Conservation (phyloP, 2,797 vertebrate genomes). For the Gallirallus australis region DNA sequence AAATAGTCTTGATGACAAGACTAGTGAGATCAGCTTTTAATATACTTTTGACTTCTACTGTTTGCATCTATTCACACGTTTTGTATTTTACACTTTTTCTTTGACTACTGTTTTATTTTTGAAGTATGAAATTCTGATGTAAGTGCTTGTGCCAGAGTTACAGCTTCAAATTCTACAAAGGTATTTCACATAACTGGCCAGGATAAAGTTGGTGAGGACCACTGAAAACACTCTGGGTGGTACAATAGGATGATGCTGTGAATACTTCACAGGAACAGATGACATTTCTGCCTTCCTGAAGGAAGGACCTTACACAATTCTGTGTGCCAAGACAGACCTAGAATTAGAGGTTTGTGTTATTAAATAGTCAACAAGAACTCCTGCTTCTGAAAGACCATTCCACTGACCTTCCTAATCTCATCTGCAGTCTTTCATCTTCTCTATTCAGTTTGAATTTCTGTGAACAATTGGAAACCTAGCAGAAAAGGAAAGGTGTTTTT, state of each 20-base stretch:
- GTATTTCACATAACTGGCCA: neutral
- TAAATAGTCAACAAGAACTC: neutral
- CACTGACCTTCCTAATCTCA: neutral
- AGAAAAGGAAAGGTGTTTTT: neutral
- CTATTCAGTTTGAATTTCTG: neutral
- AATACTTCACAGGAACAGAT: neutral
- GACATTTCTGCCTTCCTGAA: neutral
- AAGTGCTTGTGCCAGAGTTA: neutral
- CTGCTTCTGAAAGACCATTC: neutral
- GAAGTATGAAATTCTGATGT: neutral
- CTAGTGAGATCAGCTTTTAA: neutral
- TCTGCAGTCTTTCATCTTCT: neutral
- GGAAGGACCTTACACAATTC: neutral
- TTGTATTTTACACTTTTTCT: neutral
- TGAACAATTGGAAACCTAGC: rapidly evolving
- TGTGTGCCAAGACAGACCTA: neutral
- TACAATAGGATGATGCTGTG: neutral
- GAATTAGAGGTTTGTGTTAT: neutral
- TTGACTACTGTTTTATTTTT: neutral
- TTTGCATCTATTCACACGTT: neutral
- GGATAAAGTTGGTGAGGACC: neutral
- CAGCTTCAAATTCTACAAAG: neutral
- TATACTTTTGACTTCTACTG: neutral
- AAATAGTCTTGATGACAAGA: neutral
- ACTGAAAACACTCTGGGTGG: neutral